Conservation (phyloP, 53 echinoderm and acorn worm species). For the Paelopatides confundens region DNA sequence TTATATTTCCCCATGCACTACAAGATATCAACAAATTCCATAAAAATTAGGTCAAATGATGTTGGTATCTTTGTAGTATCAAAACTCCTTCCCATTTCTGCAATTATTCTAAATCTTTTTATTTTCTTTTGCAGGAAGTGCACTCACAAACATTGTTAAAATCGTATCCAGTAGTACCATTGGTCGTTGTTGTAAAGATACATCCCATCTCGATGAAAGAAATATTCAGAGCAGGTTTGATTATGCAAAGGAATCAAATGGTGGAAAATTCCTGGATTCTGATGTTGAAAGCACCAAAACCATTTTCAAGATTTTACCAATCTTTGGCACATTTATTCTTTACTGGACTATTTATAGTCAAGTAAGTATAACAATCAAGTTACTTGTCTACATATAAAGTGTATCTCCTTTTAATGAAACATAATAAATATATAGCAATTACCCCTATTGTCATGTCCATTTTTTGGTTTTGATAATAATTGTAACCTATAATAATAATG, state of each 20-base stretch:
- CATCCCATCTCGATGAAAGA: background rate
- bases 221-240: conserved; percentile 78
- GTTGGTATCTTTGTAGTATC: too few species aligned
- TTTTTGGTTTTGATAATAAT: too few species aligned
- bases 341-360: conserved; percentile 96
- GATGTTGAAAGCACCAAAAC: conserved; percentile 87
- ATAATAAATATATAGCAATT: too few species aligned
- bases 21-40: too few species aligned
- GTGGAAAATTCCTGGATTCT: conserved; percentile 73
- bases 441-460: too few species aligned
- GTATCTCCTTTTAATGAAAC: too few species aligned
- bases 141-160: conserved; percentile 80
- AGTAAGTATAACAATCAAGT: conserved; percentile 49
- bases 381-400: background rate
- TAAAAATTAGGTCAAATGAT: too few species aligned
- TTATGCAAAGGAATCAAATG: conserved; percentile 77
- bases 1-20: too few species aligned
- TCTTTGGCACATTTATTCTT: conserved; percentile 79
- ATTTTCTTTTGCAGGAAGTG: conserved; percentile 73
- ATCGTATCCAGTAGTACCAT: conserved; percentile 34
- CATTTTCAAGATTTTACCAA: conserved; percentile 80
- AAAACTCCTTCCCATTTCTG: too few species aligned
- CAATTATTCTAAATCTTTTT: background rate
- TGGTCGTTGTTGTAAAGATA: conserved; percentile 41
- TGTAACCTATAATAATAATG: too few species aligned